phyloP scores from a whole-genome alignment of 2,113 vertebrate genomes.

The Syngnathus typhle region DNA sequence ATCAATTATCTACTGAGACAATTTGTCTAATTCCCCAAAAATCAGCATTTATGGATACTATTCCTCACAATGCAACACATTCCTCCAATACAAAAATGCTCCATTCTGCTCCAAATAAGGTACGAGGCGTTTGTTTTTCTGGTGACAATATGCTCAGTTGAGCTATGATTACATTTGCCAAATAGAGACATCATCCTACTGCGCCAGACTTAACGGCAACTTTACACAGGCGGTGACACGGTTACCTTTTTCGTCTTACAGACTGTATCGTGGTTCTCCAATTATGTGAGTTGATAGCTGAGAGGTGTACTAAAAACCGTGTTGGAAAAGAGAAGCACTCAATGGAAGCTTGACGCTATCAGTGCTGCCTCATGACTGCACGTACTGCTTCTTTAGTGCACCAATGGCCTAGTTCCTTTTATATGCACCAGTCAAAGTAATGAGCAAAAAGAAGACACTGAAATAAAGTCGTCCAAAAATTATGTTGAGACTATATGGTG shows the following conservation, averaged over 20 bases:
- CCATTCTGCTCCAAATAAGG: neutral
- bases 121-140: neutral
- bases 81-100: neutral
- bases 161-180: neutral
- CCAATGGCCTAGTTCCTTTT: too few relatives aligned
- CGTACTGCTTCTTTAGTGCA: too few relatives aligned
- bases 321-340: too few relatives aligned
- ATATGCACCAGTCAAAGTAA: too few relatives aligned
- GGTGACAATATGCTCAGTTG: neutral
- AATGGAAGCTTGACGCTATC: too few relatives aligned
- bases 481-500: too few relatives aligned
- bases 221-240: conserved; percentile 49
- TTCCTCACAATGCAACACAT: neutral
- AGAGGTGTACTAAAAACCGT: too few relatives aligned
- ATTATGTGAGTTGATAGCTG: too few relatives aligned
- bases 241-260: conserved; percentile 46
- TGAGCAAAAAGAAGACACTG: too few relatives aligned
- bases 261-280: neutral
- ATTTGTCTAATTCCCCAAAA: neutral
- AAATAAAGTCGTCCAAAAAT: too few relatives aligned
- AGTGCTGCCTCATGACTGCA: too few relatives aligned
- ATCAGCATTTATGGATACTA: neutral
- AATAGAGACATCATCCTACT: neutral
- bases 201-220: conserved; percentile 14
- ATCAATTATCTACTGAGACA: neutral